Percentiles rank a stretch among this genome's conserved stretches.
These are phyloP conservation scores for Hemibagrus wyckioides DNA, from an alignment of 2,113 vertebrate genomes.

Conservation along the genomic window DNA sequence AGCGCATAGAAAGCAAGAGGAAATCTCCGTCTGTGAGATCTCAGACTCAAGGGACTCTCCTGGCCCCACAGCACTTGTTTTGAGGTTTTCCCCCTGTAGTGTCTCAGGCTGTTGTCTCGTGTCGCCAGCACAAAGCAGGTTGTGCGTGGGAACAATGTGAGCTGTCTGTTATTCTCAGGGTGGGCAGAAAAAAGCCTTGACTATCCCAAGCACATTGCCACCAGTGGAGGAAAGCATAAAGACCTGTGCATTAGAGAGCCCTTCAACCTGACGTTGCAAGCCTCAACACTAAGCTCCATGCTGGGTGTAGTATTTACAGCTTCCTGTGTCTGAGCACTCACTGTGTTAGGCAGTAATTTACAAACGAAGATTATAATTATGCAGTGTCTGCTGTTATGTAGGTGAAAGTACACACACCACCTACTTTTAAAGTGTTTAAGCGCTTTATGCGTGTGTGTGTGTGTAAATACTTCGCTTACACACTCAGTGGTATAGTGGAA, in stretches of 20 bases:
- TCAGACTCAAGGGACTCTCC: slow-evolving; percentile 27
- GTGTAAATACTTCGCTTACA: slow-evolving; percentile 16
- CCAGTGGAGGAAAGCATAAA: slow-evolving; percentile 16
- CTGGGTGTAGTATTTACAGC: neutral
- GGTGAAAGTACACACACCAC: slow-evolving; percentile 15
- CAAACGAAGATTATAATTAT: slow-evolving; percentile 1
- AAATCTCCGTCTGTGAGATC: slow-evolving; percentile 14
- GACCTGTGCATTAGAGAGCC: neutral
- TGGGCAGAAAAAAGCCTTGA: slow-evolving; percentile 68
- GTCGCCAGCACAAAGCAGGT: slow-evolving; percentile 72
- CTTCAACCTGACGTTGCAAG: neutral
- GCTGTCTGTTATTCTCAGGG: slow-evolving; percentile 59
- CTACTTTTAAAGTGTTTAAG: slow-evolving; percentile 4
- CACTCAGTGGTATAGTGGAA: neutral
- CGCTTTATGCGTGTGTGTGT: neutral
- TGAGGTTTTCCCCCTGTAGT: slow-evolving; percentile 51
- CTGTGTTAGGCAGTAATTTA: slow-evolving; percentile 15
- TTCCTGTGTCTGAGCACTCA: slow-evolving; percentile 15
- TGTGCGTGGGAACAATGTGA: slow-evolving; percentile 72
- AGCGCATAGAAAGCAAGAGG: neutral
- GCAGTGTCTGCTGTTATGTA: neutral
- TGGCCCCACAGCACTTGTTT: neutral
- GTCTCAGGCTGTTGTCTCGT: slow-evolving; percentile 63
- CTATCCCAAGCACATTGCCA: slow-evolving; percentile 53
- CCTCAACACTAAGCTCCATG: neutral